Base-by-base conservation (phyloP, 1,140 invertebrate genomes). In the Linepithema humile region DNA sequence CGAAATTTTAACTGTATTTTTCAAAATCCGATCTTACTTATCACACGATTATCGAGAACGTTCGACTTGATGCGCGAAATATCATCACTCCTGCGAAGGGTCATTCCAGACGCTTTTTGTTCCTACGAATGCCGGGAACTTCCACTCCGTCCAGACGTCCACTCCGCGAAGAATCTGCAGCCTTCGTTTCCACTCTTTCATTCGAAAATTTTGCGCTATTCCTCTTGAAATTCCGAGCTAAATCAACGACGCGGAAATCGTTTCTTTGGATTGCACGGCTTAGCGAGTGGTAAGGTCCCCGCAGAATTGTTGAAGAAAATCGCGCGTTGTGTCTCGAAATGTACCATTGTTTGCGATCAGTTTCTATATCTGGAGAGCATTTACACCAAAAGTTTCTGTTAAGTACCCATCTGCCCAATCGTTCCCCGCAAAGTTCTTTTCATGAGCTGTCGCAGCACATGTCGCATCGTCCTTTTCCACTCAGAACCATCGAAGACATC, bases 261-360 rank as follows among this genome's bases (percentile, higher is more conserved):
- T 70, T 80, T 26, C 75, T 43, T 43, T 80, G 48, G 50, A 80
- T 80, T 80, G 64, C 75, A 38, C 75, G 64, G 67, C 75, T 80
- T 80, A 70, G 50, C 59, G 40, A 50, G 74, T 26, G 64, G 45
- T 48, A 45, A 26, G 40, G 57, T 80, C 75, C 75, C 75, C 64
- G 35, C 55, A 80, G 64, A 70, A 80, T 80, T 80, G 75, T 80
- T 80, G 64, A 55, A 69, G 64, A 70, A 80, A 80, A 80, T 80
- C 48, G 48, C n/a, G 48, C 48, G 75, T 80, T 38, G 50, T 55
- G 26, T 69, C 65, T 69, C 48, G 64, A 57, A 80, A 80, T 70
- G 75, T 70, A 70, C 75, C 75, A 80, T 80, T 80, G 64, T 80
- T 80, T 80, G 75, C 64, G 64, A 80, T 80, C 75, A 80, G 75